These are phyloP conservation scores for Zonitis immaculata DNA, from an alignment of 2,888 invertebrate genomes.

Conservation along the genomic window DNA sequence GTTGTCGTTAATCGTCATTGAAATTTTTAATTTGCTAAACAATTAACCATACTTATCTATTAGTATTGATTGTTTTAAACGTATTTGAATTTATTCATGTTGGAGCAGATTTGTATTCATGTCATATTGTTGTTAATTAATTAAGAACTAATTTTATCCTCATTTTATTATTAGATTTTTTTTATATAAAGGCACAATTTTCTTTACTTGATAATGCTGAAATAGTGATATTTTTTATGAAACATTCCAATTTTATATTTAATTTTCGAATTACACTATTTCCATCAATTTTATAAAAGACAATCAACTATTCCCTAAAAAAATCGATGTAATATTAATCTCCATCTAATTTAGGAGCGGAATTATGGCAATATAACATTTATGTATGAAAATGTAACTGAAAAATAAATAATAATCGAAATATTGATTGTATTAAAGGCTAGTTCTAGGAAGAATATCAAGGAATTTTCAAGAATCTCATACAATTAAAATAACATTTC, in stretches of 20 bases:
- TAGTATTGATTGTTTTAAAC: no score
- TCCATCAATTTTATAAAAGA: background rate
- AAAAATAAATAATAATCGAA: no score
- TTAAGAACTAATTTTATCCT: no score
- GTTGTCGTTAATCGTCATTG: slow-evolving; percentile 27
- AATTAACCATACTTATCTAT: no score
- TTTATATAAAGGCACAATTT: no score
- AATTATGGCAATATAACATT: background rate
- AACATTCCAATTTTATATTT: background rate
- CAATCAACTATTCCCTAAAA: background rate
- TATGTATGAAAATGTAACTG: background rate
- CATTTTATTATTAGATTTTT: no score
- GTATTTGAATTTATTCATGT: no score
- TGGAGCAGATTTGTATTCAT: no score
- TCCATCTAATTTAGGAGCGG: background rate
- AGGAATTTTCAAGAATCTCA: background rate
- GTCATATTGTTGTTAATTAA: no score
- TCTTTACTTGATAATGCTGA: background rate
- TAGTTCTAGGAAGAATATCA: no score
- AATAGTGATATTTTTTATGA: background rate
- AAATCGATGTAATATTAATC: background rate
- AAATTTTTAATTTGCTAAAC: no score
- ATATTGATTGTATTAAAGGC: no score
- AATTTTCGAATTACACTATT: background rate
- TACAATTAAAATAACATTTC: background rate